Percentiles rank a stretch among this genome's conserved stretches.
phyloP scores from a whole-genome alignment of 64 coral and sea anemone species.

The Acropora yongei region DNA sequence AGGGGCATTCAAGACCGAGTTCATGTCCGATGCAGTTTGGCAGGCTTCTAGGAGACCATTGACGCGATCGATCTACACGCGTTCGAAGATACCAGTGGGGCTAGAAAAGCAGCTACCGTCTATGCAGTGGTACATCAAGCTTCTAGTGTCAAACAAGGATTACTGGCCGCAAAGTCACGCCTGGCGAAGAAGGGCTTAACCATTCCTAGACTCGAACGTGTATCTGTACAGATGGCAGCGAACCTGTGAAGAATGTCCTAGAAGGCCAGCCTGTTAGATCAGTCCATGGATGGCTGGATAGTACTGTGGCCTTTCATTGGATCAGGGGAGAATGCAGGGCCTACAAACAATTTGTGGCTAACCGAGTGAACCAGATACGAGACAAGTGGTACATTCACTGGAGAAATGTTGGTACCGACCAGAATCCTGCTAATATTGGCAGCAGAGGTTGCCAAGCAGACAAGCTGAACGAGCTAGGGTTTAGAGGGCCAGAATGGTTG shows the following conservation, averaged over 20 bases:
- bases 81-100: conserved; percentile 41
- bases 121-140: conserved; percentile 49
- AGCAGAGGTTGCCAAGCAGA: conserved; percentile 39
- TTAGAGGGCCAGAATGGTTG: conserved; percentile 19
- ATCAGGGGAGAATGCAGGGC: neutral
- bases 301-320: conserved; percentile 66
- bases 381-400: conserved; percentile 27
- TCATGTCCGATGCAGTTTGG: neutral
- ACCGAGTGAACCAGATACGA: conserved; percentile 56
- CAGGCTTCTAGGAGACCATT: neutral
- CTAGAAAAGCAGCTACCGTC: conserved; percentile 28
- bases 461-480: neutral
- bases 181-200: conserved; percentile 50
- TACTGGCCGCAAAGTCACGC: conserved; percentile 26
- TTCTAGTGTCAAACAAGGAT: neutral
- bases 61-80: conserved; percentile 13
- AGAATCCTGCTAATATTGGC: conserved; percentile 52
- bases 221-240: conserved; percentile 55
- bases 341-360: conserved; percentile 73
- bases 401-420: conserved; percentile 40
- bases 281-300: conserved; percentile 63
- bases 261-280: conserved; percentile 9
- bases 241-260: conserved; percentile 31
- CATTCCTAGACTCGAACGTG: conserved; percentile 53
- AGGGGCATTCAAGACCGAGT: conserved; percentile 8